Base-by-base conservation (phyloP, 2,888 invertebrate species). In the Drepana falcataria region DNA sequence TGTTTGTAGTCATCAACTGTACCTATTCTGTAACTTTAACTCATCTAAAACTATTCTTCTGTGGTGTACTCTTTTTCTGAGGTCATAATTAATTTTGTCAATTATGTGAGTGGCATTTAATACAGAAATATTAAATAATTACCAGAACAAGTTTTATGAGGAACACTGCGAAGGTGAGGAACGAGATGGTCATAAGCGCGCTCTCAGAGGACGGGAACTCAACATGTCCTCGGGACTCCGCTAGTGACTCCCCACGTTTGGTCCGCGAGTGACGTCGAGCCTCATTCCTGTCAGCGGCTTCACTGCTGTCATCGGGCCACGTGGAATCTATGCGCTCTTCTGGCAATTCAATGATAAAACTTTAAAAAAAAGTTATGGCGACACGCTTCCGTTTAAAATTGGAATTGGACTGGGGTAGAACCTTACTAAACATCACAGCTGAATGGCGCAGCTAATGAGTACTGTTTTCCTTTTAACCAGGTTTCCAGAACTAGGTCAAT, bases 111-210 rank as follows among this genome's bases (percentile, higher is more conserved):
- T 21, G 21, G 21, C 21, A 21, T 21, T 21, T 21, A 21, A 21
- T 21, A 21, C 21, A 21, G 21, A 21, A 21, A 21, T 21, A 21
- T 21, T 21, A 21, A 47, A 49, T 7, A 82, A 91, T 92, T 91
- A 96, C 96, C 93, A 96, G 90, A 44, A 96, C 95, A 44, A 96
- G 87, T 85, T 96, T 96, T 53, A 97, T 95, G 55, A 96, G 92
- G 74, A 96, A 96, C 4, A 96, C 96, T 0, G 96, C 96, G 80
- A 96, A 96, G 0, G 96, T 96, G 6, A 97, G 90, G 78, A 96
- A 96, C 35, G 96, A 95, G 63, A 97, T 95, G 47, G 95, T 95
- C 93, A 96, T 94, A 53, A 97, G 86, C 0, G 96, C 94, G 49
- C 95, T 94, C 84, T 96, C 96, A 3, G 95, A 92, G 0, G 96